Evolutionary conservation across 1,140 invertebrate genomes (phyloP), one percentile per base, ranked within the genome.

Genomic region (Epicauta chinensis): DNA sequence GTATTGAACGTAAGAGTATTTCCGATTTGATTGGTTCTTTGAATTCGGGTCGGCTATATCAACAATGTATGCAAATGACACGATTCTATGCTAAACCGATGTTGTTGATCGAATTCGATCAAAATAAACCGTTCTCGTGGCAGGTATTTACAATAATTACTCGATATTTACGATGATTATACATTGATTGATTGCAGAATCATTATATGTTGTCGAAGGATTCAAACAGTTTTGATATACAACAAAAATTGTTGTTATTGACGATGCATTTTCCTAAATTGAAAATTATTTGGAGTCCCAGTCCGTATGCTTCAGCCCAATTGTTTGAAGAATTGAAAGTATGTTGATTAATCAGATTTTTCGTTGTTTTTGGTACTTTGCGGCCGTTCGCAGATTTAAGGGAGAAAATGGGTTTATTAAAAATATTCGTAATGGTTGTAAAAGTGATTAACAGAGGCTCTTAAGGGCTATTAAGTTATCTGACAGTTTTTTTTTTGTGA

Each of bases 21-120:
- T 93, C 91, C 17, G 97, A 99, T 83, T 75, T 99, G 48, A 95
- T 98, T 69, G 93, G 93, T 11, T 98, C 95, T 0, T 74, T 99
- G 11, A 90, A 93, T 70, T 92, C 85, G 51, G 97, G 97, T 0
- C 82, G 97, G 44, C 77, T 99, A 29, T 98, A 97, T 69, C 93
- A 91, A 68, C 97, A 99, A 73, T 89, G 89, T 38, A 81, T 88
- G 38, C 81, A 90, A 44, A 96, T 97, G 93, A 85, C 81, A 47
- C 76, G 93, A 10, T 81, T 89, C 71, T 97, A 96, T 69, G 77
- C 81, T 14, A 87, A 88, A 63, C 89, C 93, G 0, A 87, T 97
- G 67, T 74, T 98, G n/a, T 78, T 98, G 0, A 97, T 98, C 50
- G 95, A 98, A 74, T 97, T 98, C 75, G 93, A 97, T 77, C 85